Conservation (phyloP, 2,113 vertebrate species). For the Stictonetta naevosa region DNA sequence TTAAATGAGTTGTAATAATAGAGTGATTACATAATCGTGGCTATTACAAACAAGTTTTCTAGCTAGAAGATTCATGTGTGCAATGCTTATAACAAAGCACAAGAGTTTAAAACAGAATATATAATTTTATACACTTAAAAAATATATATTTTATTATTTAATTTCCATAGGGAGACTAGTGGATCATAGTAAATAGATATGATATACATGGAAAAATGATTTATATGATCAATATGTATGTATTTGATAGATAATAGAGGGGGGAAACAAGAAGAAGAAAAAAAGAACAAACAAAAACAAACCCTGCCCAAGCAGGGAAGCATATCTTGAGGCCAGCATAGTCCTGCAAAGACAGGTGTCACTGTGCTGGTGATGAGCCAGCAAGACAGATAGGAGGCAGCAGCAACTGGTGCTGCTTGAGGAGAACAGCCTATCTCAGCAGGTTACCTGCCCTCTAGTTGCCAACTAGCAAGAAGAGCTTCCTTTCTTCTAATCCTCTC, state of each 20-base stretch:
- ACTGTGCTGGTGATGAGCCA: neutral
- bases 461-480: neutral
- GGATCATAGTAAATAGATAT: neutral
- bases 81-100: neutral
- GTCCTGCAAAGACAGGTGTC: neutral
- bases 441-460: neutral
- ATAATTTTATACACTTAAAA: neutral
- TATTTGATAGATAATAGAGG: neutral
- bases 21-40: neutral
- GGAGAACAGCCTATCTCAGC: neutral
- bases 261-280: fast-evolving
- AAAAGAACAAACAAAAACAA: neutral
- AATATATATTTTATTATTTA: neutral
- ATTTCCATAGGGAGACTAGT: neutral
- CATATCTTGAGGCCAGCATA: neutral
- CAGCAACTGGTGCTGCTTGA: neutral
- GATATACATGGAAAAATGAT: no score
- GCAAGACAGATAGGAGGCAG: neutral
- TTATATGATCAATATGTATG: no score
- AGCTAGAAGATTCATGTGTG: neutral
- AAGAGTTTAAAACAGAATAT: neutral
- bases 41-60: neutral
- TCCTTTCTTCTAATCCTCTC: neutral
- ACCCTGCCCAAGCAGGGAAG: neutral
- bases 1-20: neutral